A percentile compares a stretch with the other conserved stretches of the same genome.
Conservation (phyloP, 2,888 invertebrate genomes). For the Blera fallax region DNA sequence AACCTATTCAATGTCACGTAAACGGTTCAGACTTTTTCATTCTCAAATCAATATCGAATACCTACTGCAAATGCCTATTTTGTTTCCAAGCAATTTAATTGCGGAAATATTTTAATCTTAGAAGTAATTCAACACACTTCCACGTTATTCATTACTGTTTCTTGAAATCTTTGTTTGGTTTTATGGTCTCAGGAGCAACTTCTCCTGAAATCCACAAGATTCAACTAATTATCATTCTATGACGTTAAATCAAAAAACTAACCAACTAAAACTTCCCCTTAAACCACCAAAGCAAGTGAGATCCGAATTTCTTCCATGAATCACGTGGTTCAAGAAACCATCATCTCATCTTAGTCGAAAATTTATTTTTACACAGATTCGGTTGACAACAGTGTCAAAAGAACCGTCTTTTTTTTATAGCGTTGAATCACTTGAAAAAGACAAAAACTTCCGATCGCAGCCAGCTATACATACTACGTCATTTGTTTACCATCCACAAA, state of each 20-base stretch:
- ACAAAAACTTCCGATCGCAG: slow-evolving; percentile 21
- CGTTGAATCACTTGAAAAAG: slow-evolving; percentile 12
- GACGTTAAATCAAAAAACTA: background rate
- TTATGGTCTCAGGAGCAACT: background rate
- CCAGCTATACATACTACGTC: slow-evolving; percentile 7
- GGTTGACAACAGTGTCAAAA: slow-evolving; percentile 24
- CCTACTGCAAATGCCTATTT: no score
- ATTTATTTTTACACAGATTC: background rate
- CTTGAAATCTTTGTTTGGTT: no score
- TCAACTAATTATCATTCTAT: background rate
- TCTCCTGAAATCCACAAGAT: background rate
- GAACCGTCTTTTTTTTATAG: background rate
- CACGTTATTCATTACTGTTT: no score
- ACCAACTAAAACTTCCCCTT: background rate
- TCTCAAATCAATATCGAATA: no score
- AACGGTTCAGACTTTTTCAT: no score
- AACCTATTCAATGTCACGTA: no score
- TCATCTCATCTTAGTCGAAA: background rate
- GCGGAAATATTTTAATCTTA: no score
- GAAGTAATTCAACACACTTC: no score
- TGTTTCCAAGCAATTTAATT: no score
- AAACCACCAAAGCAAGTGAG: background rate
- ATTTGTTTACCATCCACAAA: slow-evolving; percentile 29
- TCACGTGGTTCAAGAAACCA: background rate
- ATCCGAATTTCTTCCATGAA: slow-evolving; percentile 1